These are phyloP conservation scores for Crambe crambe DNA, from an alignment of 37 sponge, comb jelly and placozoan species.

Conservation along the genomic window DNA sequence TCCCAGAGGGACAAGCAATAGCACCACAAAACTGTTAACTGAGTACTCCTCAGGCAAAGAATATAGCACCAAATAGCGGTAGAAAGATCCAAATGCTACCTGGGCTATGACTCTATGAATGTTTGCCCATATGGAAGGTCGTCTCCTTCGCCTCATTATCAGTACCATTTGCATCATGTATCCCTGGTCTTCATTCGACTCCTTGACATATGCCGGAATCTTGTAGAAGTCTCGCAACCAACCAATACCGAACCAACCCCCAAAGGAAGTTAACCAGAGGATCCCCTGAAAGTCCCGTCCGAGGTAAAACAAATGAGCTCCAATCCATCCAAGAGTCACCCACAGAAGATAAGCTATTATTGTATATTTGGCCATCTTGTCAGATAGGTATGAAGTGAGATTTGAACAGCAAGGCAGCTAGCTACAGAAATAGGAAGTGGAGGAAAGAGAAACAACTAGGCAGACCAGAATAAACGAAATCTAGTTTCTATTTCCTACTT, in stretches of 20 bases:
- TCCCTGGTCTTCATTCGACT: slow-evolving; percentile 56
- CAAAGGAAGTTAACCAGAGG: slow-evolving; percentile 76
- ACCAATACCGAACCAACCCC: slow-evolving; percentile 75
- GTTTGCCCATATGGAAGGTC: slow-evolving; percentile 29
- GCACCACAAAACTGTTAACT: background rate
- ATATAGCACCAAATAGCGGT: slow-evolving; percentile 26
- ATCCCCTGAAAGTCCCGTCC: slow-evolving; percentile 78
- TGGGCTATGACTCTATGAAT: slow-evolving; percentile 56
- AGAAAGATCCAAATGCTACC: slow-evolving; percentile 55
- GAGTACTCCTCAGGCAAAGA: slow-evolving; percentile 56
- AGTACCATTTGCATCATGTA: background rate
- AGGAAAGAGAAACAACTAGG: no score
- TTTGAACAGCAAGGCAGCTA: no score
- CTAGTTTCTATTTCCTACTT: no score
- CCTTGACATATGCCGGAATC: slow-evolving; percentile 76
- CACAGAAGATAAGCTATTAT: slow-evolving; percentile 74
- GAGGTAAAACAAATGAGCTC: slow-evolving; percentile 91
- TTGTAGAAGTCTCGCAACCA: slow-evolving; percentile 73
- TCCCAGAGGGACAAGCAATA: slow-evolving; percentile 69
- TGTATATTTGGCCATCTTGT: slow-evolving; percentile 46
- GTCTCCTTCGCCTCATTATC: background rate
- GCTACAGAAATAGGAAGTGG: no score
- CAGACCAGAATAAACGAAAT: no score
- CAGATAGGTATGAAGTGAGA: no score
- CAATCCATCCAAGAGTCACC: slow-evolving; percentile 76